These are phyloP conservation scores for Orius laevigatus DNA, from an alignment of 1,140 invertebrate genomes.

Conservation along the genomic window DNA sequence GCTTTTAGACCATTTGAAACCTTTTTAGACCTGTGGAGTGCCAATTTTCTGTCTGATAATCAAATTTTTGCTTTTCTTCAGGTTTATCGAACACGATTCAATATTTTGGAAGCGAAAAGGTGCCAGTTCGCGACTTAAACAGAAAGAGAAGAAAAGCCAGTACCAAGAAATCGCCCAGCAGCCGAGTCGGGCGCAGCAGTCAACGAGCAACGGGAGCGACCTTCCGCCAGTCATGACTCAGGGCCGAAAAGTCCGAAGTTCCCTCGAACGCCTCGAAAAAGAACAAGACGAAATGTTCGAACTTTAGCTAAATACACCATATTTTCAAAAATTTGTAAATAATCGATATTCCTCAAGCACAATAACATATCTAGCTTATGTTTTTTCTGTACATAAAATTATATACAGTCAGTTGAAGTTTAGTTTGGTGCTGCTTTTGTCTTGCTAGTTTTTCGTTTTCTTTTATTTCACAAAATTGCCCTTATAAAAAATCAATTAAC, in stretches of 20 bases:
- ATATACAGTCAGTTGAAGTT: no score
- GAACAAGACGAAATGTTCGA: constrained; percentile 78
- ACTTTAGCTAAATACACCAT: constrained; percentile 41
- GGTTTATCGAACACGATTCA: constrained; percentile 23
- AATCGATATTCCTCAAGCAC: no score
- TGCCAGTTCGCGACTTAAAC: constrained; percentile 26
- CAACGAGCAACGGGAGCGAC: constrained; percentile 13
- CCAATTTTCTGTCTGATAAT: constrained; percentile 1
- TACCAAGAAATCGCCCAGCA: constrained; percentile 19
- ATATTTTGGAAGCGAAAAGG: constrained; percentile 24
- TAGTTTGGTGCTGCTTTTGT: no score
- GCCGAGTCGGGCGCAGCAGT: constrained; percentile 18
- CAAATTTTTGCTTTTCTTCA: constrained; percentile 20
- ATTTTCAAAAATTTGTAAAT: neutral
- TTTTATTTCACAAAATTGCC: no score
- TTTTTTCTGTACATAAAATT: no score
- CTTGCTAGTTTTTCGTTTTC: no score
- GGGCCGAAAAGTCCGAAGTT: constrained; percentile 56
- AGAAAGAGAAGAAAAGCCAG: constrained; percentile 16
- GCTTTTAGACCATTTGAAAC: neutral
- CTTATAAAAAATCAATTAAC: no score
- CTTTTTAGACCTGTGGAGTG: neutral
- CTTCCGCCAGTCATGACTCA: constrained; percentile 56
- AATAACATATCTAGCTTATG: no score
- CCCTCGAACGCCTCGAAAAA: constrained; percentile 59